Conservation (phyloP, 2,888 invertebrate species). For the Andrena bicolor region DNA sequence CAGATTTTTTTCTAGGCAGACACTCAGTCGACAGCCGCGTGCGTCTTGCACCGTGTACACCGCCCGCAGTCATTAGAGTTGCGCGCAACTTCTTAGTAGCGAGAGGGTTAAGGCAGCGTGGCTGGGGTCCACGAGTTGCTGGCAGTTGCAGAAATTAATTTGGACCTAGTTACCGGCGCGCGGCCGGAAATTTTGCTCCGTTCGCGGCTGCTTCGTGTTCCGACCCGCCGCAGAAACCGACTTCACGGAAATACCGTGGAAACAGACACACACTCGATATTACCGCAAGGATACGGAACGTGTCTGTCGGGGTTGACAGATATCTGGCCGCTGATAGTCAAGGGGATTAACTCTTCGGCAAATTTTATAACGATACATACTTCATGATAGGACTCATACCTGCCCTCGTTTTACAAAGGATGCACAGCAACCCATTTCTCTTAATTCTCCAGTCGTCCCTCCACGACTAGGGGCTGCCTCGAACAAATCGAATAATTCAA, state of each 20-base stretch:
- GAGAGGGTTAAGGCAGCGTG: conserved; percentile 13
- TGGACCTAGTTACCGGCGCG: conserved; percentile 17
- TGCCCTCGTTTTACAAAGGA: background rate
- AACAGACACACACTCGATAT: conserved; percentile 18
- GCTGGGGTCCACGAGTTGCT: conserved; percentile 17
- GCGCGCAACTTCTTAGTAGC: conserved; percentile 10
- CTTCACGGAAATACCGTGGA: background rate
- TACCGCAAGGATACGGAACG: conserved; percentile 16
- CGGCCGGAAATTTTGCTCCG: conserved; percentile 26
- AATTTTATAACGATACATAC: background rate
- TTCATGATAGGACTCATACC: background rate
- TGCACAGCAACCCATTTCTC: background rate
- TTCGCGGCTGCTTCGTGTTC: background rate
- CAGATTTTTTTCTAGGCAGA: background rate
- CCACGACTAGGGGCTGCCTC: background rate
- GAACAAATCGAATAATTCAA: background rate
- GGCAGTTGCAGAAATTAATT: conserved; percentile 38
- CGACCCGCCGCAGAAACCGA: conserved; percentile 19
- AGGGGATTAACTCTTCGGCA: background rate
- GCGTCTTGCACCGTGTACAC: too few species aligned
- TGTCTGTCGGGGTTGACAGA: conserved; percentile 30
- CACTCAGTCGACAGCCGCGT: background rate
- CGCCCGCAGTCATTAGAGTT: background rate
- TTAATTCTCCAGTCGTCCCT: background rate
- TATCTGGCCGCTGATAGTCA: conserved; percentile 10